These are phyloP conservation scores for Papilio glaucus DNA, from an alignment of 1,140 invertebrate species.

Conservation along the genomic window DNA sequence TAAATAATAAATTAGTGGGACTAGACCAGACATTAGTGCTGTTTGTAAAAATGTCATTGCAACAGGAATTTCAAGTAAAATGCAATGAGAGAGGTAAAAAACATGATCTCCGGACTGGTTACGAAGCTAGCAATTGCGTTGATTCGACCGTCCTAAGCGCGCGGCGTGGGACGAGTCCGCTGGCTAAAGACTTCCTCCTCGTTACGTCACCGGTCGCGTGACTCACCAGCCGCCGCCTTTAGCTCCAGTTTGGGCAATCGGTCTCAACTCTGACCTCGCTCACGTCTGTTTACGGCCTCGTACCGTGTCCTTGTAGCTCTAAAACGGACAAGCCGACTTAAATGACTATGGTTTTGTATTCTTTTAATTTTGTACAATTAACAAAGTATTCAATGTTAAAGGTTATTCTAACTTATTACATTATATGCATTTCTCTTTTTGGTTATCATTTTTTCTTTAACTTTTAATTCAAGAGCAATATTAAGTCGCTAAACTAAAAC, in stretches of 20 bases:
- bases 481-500: too few relatives aligned
- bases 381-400: not conserved
- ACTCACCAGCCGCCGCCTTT: slow-evolving; percentile 59
- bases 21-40: not conserved
- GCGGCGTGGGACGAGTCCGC: slow-evolving; percentile 64
- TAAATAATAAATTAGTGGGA: too few relatives aligned
- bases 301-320: slow-evolving; percentile 32
- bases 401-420: not conserved
- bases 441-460: too few relatives aligned
- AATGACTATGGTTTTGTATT: slow-evolving; percentile 35
- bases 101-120: slow-evolving; percentile 1
- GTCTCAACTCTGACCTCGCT: slow-evolving; percentile 55
- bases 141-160: slow-evolving; percentile 55
- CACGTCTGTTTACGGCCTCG: slow-evolving; percentile 33
- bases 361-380: not conserved
- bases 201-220: slow-evolving; percentile 70
- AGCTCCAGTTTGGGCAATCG: slow-evolving; percentile 44
- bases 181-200: slow-evolving; percentile 77
- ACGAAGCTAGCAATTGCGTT: slow-evolving; percentile 29
- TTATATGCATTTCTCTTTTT: too few relatives aligned
- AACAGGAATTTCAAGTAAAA: not conserved
- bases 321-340: slow-evolving; percentile 35
- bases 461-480: too few relatives aligned
- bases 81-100: not conserved
- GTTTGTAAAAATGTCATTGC: not conserved